phyloP scores from a whole-genome alignment of 1,140 invertebrate species.

The Drosophila miranda region DNA sequence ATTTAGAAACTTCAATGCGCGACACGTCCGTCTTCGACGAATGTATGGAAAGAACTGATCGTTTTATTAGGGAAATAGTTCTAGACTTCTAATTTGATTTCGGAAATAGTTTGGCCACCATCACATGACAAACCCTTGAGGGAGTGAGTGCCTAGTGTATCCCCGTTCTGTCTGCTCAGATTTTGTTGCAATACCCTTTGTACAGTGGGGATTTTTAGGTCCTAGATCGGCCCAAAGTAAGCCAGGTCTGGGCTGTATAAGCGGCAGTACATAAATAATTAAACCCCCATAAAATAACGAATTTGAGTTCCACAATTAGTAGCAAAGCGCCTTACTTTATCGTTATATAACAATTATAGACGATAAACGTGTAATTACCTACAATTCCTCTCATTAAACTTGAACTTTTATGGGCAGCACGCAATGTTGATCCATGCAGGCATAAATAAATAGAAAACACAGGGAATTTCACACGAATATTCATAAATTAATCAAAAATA shows the following conservation, averaged over 20 bases:
- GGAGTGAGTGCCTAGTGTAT: too few relatives aligned
- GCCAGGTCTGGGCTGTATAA: too few relatives aligned
- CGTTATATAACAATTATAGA: constrained; percentile 47
- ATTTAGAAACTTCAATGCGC: too few relatives aligned
- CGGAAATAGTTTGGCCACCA: constrained; percentile 46
- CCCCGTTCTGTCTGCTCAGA: too few relatives aligned
- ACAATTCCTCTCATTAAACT: constrained; percentile 59
- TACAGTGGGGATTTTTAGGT: too few relatives aligned
- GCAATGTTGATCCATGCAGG: constrained; percentile 48
- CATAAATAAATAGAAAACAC: constrained; percentile 55
- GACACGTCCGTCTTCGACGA: too few relatives aligned
- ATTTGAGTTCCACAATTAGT: neutral
- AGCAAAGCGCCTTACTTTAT: neutral
- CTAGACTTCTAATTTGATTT: constrained; percentile 64
- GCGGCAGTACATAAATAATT: too few relatives aligned
- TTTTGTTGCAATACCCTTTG: too few relatives aligned
- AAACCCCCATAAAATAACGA: too few relatives aligned
- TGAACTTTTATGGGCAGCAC: constrained; percentile 55
- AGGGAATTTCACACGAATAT: constrained; percentile 70
- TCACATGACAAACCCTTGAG: neutral
- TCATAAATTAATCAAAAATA: constrained; percentile 79
- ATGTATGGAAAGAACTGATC: too few relatives aligned
- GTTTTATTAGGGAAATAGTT: too few relatives aligned
- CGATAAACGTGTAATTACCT: constrained; percentile 65
- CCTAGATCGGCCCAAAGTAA: too few relatives aligned